Evolutionary conservation across 2,113 vertebrate genomes (phyloP), one percentile per base, ranked within the genome.

Genomic region (Blennius ocellaris): DNA sequence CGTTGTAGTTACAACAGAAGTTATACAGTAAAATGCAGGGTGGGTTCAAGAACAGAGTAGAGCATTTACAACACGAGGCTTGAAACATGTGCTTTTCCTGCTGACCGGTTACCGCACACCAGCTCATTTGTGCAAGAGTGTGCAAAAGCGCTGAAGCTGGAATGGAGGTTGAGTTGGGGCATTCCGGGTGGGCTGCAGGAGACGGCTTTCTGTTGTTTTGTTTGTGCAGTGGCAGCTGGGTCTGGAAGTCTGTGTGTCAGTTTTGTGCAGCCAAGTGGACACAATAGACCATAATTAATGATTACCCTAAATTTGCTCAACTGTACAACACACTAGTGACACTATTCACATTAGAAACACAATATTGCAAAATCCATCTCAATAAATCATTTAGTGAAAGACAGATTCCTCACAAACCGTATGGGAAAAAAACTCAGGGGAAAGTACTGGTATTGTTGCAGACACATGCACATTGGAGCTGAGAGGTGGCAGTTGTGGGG

Each of bases 61-160:
- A 53, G 15, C 5, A 61, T 68, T 72, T 81, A 48, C 60, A 56
- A 73, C 47, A 80, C 55, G 56, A 63, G 67, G 61, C 51, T 59
- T 58, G 73, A 80, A 65, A 85, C 74, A 70, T 55, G 50, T 51
- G 49, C 11, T 82, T 89, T 90, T 64, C 89, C 85, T 48, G 55
- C 79, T 88, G 21, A 30, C 21, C 21, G 21, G 21, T 30, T 30
- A 30, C 21, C 69, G 56, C 83, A 77, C 63, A 91, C 91, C 94
- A 96, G 93, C 94, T 96, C 94, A 94, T 91, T 93, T 86, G 90
- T 43, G 7, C 54, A 92, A 91, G 92, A 92, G 93, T 91, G 93
- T 94, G 93, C 84, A 62, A 83, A 88, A 90, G 81, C 56, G 21
- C 86, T 90, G 87, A 80, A 36, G 63, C 41, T 56, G 71, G 64